Percentiles rank a stretch among this genome's conserved stretches.
Evolutionary conservation across 1,140 invertebrate genomes (phyloP).

Genomic region (Lithobius niger): DNA sequence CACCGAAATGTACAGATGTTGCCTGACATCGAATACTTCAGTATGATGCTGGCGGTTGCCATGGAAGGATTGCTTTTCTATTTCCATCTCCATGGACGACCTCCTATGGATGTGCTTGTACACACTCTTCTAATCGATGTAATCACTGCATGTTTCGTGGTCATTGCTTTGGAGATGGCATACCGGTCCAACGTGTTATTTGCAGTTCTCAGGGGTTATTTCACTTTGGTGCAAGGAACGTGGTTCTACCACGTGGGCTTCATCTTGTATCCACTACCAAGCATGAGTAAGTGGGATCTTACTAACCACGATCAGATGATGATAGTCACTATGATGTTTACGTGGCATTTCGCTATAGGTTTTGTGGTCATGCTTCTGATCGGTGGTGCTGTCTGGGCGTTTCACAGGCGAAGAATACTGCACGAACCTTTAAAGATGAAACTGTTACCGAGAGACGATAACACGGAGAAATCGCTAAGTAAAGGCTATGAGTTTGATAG

Average conservation of each 20-base stretch:
- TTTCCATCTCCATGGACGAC: slow-evolving; percentile 37
- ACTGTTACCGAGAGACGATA: no score
- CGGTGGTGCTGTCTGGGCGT: slow-evolving; percentile 22
- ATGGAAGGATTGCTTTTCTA: slow-evolving; percentile 37
- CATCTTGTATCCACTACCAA: slow-evolving; percentile 35
- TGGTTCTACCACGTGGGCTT: slow-evolving; percentile 41
- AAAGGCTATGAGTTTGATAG: no score
- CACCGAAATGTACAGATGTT: slow-evolving; percentile 28
- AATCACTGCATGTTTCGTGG: slow-evolving; percentile 24
- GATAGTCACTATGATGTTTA: slow-evolving; percentile 34
- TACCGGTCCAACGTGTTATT: slow-evolving; percentile 29
- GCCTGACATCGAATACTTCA: slow-evolving; percentile 33
- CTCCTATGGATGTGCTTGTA: slow-evolving; percentile 33
- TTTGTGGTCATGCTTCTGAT: slow-evolving; percentile 27
- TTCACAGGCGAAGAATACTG: no score
- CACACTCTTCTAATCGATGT: slow-evolving; percentile 36
- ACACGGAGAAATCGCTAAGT: no score
- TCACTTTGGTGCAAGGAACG: slow-evolving; percentile 35
- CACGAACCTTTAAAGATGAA: no score
- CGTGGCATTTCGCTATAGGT: slow-evolving; percentile 32
- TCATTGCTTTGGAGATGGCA: slow-evolving; percentile 30
- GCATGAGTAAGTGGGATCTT: slow-evolving; percentile 29
- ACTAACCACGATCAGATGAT: slow-evolving; percentile 35
- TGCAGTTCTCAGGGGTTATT: slow-evolving; percentile 29
- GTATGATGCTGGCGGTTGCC: slow-evolving; percentile 29